Conservation (phyloP, 2,113 vertebrate species). For the Leptobrachium ailaonicum region DNA sequence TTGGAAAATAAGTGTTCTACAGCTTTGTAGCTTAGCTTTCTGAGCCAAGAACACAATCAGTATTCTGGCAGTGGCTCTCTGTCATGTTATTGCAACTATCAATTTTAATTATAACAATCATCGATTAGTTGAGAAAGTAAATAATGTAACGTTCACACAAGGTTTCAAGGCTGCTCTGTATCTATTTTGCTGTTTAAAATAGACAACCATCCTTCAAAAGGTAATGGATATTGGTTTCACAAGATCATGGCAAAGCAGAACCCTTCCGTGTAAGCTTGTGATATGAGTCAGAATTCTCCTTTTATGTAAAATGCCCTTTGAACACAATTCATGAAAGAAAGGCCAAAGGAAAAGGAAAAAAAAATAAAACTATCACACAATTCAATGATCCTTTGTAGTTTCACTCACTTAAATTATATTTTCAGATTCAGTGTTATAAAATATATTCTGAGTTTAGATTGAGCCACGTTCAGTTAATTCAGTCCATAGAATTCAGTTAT, state of each 20-base stretch:
- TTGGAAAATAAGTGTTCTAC: slow-evolving; percentile 83
- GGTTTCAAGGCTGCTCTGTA: slow-evolving; percentile 30
- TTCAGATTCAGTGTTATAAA: not conserved
- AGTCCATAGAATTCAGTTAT: too few species aligned
- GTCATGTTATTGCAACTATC: slow-evolving; percentile 81
- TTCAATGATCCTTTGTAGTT: not conserved
- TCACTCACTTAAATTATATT: not conserved
- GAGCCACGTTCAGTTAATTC: too few species aligned
- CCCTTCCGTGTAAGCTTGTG: not conserved
- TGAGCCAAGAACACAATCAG: slow-evolving; percentile 79
- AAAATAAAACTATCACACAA: not conserved
- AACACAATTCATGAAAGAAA: not conserved
- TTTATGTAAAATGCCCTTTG: slow-evolving; percentile 5
- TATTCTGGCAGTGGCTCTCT: slow-evolving; percentile 73
- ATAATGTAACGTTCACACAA: slow-evolving; percentile 70
- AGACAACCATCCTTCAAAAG: not conserved
- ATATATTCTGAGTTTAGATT: too few species aligned
- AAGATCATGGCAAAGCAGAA: not conserved
- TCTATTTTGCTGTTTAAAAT: slow-evolving; percentile 26
- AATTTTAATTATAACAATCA: slow-evolving; percentile 89
- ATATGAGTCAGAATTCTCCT: not conserved
- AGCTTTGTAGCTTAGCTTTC: slow-evolving; percentile 71
- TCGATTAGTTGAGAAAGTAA: slow-evolving; percentile 79
- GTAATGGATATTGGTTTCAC: not conserved
- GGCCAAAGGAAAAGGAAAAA: not conserved